phyloP scores from a whole-genome alignment of 2,113 vertebrate genomes.

The Rafetus swinhoei region DNA sequence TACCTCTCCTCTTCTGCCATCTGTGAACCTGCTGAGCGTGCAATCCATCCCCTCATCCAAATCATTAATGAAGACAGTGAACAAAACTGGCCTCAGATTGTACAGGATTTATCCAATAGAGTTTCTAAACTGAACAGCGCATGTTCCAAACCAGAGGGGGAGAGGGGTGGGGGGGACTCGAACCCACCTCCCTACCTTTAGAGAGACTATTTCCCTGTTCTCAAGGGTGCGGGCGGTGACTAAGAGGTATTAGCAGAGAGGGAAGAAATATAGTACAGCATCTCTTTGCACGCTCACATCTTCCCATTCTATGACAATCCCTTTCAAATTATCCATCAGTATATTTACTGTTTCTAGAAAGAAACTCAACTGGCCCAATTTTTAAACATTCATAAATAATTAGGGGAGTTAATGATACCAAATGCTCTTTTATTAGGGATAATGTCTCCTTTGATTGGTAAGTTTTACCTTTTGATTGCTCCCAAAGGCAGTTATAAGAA shows the following conservation, averaged over 20 bases:
- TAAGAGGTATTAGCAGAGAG: background rate
- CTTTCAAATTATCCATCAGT: background rate
- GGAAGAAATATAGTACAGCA: background rate
- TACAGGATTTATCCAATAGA: background rate
- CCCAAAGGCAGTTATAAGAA: conserved; percentile 31
- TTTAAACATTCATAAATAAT: background rate
- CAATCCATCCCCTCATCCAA: no score
- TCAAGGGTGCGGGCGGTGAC: background rate
- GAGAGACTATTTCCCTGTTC: background rate
- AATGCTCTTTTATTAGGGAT: background rate
- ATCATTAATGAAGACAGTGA: no score
- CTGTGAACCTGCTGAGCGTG: no score
- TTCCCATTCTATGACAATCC: background rate
- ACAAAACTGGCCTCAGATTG: no score
- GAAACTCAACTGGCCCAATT: background rate
- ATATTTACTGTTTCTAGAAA: background rate
- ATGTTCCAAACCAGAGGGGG: background rate
- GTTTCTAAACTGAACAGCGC: background rate
- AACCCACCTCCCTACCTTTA: no score
- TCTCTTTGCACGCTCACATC: background rate
- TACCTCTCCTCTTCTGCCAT: no score
- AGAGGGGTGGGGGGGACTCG: no score
- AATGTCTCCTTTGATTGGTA: conserved; percentile 8
- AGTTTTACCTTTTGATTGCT: conserved; percentile 14
- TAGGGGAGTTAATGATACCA: background rate